These are phyloP conservation scores for Callorhinus ursinus DNA, from an alignment of 2,113 vertebrate species.

Conservation along the genomic window DNA sequence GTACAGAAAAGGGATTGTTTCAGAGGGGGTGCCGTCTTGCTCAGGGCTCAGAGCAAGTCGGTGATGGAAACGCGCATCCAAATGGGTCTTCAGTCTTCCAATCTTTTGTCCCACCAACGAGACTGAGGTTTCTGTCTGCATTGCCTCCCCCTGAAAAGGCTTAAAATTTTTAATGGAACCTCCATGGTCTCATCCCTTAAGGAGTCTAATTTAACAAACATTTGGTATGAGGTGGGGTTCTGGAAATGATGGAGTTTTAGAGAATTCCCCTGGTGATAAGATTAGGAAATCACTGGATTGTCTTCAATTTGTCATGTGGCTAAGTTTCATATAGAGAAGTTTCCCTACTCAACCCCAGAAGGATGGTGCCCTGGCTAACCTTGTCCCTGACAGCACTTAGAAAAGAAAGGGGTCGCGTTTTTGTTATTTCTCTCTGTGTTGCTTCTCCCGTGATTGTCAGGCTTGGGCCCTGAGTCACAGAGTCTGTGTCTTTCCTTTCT, in stretches of 20 bases:
- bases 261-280: no score
- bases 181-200: not conserved
- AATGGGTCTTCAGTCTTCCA: not conserved
- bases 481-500: not conserved
- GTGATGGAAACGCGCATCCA: not conserved
- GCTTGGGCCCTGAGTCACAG: not conserved
- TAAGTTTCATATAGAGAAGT: not conserved
- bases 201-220: not conserved
- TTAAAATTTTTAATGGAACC: not conserved
- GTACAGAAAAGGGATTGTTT: not conserved
- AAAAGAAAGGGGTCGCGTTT: not conserved
- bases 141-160: not conserved
- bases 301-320: not conserved
- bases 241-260: not conserved
- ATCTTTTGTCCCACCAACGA: not conserved
- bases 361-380: fast-evolving
- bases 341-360: not conserved
- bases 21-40: fast-evolving
- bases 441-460: not conserved
- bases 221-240: not conserved
- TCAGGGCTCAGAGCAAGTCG: not conserved
- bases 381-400: not conserved
- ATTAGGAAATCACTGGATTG: not conserved
- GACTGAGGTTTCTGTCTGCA: not conserved
- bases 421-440: not conserved